Base-by-base conservation (phyloP, 2,113 vertebrate species). In the Globicephala melas region DNA sequence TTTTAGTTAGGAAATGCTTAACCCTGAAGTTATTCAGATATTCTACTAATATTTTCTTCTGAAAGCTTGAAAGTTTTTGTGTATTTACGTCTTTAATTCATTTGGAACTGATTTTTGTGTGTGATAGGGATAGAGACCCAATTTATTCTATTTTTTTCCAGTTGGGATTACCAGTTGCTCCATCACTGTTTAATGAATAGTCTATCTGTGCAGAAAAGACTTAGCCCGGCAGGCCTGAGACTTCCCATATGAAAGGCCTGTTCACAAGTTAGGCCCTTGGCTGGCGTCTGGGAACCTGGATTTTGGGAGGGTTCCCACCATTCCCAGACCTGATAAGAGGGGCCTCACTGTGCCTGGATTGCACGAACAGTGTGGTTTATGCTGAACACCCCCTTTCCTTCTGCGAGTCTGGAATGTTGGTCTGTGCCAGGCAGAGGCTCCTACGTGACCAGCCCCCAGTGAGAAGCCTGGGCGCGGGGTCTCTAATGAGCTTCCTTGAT, bases 1-100 rank as follows among this genome's bases (percentile, higher is more conserved):
- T 82, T 96, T 77, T 55, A 18, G 77, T 88, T 76, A 86, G 63
- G 74, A 93, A 94, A 38, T 7, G 10, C 90, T 65, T 95, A 74
- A 44, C 83, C 50, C 60, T 77, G 44, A 80, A 25, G 47, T 94
- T 21, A 11, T 76, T 33, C 44, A 84, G 12, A 41, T 53, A 68
- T n/a, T 89, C 50, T 60, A 13, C 5, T 31, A 31, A 3, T 38
- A 17, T 76, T 89, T 94, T 89, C 65, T 76, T 50, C 36, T 71
- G 2, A 84, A 76, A 68, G 31, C 68, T 89, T 68, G 68, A n/a
- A 63, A 58, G 41, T 1, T 71, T 50, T 89, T 88, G 73, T 36
- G 15, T 73, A 41, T 55, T 73, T 47, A 74, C 41, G 28, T 67
- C 62, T 95, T 62, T 79, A 50, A 28, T 94, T 68, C 11, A 55